Conservation (phyloP, 2,113 vertebrate species). For the Nipponia nippon region DNA sequence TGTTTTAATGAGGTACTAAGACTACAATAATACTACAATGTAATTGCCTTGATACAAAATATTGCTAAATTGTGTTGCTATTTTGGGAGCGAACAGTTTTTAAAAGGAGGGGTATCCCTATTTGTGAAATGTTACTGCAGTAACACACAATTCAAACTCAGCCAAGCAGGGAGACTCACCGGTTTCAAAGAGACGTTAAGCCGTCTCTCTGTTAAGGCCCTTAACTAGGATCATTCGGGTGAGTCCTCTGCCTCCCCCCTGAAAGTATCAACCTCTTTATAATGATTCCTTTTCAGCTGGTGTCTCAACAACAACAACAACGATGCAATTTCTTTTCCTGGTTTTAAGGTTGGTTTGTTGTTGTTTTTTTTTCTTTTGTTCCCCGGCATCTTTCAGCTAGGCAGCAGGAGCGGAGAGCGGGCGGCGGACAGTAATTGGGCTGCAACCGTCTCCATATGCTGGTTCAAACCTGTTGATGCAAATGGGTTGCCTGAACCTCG, state of each 20-base stretch:
- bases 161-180: conserved; percentile 72
- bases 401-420: background rate
- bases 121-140: conserved; percentile 72
- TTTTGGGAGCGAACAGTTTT: conserved; percentile 68
- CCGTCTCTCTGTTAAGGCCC: conserved; percentile 62
- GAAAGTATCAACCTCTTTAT: conserved; percentile 44
- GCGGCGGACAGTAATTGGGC: background rate
- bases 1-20: conserved; percentile 81
- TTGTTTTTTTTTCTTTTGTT: background rate
- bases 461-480: conserved; percentile 8
- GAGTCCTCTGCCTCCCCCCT: conserved; percentile 55
- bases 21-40: conserved; percentile 77
- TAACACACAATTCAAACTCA: conserved; percentile 69
- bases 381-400: background rate
- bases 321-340: background rate
- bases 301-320: conserved; percentile 3
- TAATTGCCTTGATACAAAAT: conserved; percentile 80
- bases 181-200: conserved; percentile 64
- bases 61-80: conserved; percentile 75
- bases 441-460: background rate
- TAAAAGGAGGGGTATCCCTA: conserved; percentile 66
- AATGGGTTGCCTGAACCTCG: background rate
- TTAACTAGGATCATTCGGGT: conserved; percentile 75
- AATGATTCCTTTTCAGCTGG: conserved; percentile 63
- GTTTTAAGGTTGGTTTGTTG: background rate